Evolutionary conservation across 2,797 vertebrate genomes (phyloP).

Genomic region (Lepidocolaptes lacrymiger): DNA sequence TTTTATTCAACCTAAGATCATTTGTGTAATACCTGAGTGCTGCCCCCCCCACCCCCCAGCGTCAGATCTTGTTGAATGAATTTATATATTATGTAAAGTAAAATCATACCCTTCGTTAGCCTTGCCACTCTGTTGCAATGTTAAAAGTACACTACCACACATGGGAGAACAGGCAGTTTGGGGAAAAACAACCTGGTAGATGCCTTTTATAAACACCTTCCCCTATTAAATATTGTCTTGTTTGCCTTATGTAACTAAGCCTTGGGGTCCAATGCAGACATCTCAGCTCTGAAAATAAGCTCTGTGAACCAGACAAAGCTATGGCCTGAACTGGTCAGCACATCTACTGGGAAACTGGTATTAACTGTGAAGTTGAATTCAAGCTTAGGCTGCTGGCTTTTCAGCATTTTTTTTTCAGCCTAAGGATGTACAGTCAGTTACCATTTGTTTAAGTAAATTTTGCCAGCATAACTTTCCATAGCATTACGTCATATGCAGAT

Average conservation of each 20-base stretch:
- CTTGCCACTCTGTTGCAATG: rapidly evolving
- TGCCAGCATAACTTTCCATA: not conserved
- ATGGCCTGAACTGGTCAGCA: not conserved
- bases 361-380: not conserved
- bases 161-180: not conserved
- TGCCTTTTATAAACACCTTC: not conserved
- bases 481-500: not conserved
- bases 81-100: not conserved
- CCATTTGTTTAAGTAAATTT: not conserved
- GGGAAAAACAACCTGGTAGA: not conserved
- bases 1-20: slow-evolving; percentile 59
- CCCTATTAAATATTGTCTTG: not conserved
- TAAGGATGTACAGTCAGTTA: not conserved
- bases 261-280: not conserved
- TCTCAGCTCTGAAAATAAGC: not conserved
- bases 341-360: not conserved
- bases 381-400: not conserved
- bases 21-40: not conserved
- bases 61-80: not conserved
- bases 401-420: not conserved
- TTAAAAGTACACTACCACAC: not conserved
- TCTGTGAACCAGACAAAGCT: not conserved
- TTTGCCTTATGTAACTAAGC: not conserved
- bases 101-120: not conserved
- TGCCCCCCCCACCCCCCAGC: not conserved